phyloP scores from a whole-genome alignment of 2,888 invertebrate genomes.

The Axea sp. region DNA sequence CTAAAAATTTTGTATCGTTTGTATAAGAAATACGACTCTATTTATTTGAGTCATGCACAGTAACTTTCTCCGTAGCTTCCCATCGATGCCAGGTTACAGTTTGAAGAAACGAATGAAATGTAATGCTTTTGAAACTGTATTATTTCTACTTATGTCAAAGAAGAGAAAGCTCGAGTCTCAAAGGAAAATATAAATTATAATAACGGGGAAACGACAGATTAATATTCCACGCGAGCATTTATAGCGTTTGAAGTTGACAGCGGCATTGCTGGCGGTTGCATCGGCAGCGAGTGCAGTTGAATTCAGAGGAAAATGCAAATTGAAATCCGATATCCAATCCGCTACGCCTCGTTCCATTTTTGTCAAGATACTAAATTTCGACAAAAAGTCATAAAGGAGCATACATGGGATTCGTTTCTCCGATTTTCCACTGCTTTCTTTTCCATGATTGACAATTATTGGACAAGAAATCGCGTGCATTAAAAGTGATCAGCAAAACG shows the following conservation, averaged over 20 bases:
- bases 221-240: conserved; percentile 54
- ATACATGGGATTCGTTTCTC: conserved; percentile 1
- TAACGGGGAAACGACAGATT: conserved; percentile 52
- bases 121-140: conserved; percentile 45
- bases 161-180: conserved; percentile 42
- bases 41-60: conserved; percentile 2
- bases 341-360: conserved; percentile 56
- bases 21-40: no score
- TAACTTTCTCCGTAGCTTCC: conserved; percentile 9
- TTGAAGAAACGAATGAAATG: conserved; percentile 37
- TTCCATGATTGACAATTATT: no score
- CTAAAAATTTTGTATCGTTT: conserved; percentile 6
- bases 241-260: conserved; percentile 60
- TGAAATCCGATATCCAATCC: conserved; percentile 72
- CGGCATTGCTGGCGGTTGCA: conserved; percentile 43
- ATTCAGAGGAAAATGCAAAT: conserved; percentile 72
- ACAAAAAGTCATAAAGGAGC: conserved; percentile 28
- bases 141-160: conserved; percentile 51
- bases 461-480: no score
- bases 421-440: no score
- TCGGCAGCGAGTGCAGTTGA: conserved; percentile 66
- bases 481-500: no score
- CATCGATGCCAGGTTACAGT: conserved; percentile 12
- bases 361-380: conserved; percentile 44
- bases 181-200: conserved; percentile 57